Base-by-base conservation (phyloP, 92 coral and sea anemone species). In the Montipora capitata region DNA sequence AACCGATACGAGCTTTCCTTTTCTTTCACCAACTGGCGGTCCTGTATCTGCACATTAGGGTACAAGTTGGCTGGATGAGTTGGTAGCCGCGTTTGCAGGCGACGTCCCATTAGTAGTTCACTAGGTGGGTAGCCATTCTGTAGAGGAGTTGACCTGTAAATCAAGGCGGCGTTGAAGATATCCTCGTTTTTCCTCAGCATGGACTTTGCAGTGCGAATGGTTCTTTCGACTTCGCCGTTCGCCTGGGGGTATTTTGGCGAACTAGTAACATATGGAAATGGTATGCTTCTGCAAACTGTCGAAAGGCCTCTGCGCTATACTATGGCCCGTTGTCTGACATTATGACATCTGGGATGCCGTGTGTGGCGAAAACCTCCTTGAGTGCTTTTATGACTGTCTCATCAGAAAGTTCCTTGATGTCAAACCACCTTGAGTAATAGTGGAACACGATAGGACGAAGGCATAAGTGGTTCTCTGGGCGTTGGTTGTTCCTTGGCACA, bases 31-130 rank as follows among this genome's bases (percentile, higher is more conserved):
- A 14, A 41, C 83, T 89, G 81, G 18, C 88, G 80, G 69, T 74
- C 91, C 20, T 86, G 68, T 11, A 59, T 74, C 77, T 84, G 89
- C 52, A 82, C 77, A 52, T 88, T 92, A 38, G 90, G 95, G 58
- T 87, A 45, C 62, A 87, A 77, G 39, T 54, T 61, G 42, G 39
- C 70, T 20, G 88, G 89, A 43, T 52, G 87, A 48, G 82, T 85
- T 6, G 91, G 94, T 16, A 87, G 72, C 43, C 83, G 85, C 16
- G 86, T 77, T 40, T 43, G 69, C 40, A 92, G 84, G 35, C 92
- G 89, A 52, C 92, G 93, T 45, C 93, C 95, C 93, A 88, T 88
- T 73, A 92, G 79, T 17, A 90, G 83, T 64, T 79, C 83, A 42
- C 84, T 84, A 4, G 80, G 90, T 3, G 86, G 85, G 52, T 85